These are phyloP conservation scores for Chaetura pelagica DNA, from an alignment of 2,113 vertebrate species.

Conservation along the genomic window DNA sequence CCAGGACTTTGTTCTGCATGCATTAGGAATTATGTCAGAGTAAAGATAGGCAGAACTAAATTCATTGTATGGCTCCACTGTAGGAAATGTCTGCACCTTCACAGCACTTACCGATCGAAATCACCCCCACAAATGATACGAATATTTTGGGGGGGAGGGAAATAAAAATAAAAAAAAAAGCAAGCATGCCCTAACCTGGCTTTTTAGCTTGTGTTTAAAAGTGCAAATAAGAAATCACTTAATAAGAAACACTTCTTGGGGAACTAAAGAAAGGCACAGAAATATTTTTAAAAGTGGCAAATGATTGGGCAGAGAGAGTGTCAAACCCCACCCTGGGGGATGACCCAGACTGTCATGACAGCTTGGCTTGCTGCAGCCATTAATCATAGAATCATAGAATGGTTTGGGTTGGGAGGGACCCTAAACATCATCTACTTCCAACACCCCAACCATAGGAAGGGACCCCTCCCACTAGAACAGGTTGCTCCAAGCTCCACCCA, in stretches of 20 bases:
- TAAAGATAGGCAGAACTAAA: neutral
- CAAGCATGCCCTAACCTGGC: neutral
- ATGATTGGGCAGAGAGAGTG: neutral
- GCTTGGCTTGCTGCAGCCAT: neutral
- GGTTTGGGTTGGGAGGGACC: too few relatives aligned
- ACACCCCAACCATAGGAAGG: too few relatives aligned
- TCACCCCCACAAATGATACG: neutral
- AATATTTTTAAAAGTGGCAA: neutral
- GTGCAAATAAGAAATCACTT: neutral
- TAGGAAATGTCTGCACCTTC: neutral
- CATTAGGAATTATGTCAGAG: neutral
- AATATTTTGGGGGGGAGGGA: neutral
- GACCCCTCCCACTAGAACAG: too few relatives aligned
- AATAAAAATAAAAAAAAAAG: neutral
- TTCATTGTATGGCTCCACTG: neutral
- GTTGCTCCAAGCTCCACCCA: too few relatives aligned
- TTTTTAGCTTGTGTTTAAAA: neutral
- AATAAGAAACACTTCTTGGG: neutral
- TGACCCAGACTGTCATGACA: neutral
- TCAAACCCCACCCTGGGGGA: neutral
- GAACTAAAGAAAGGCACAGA: neutral
- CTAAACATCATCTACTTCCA: too few relatives aligned
- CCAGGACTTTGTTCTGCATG: neutral
- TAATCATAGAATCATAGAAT: too few relatives aligned
- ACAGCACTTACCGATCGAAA: neutral